Conservation (phyloP, 1,140 invertebrate species). For the Chlorops oryzae region DNA sequence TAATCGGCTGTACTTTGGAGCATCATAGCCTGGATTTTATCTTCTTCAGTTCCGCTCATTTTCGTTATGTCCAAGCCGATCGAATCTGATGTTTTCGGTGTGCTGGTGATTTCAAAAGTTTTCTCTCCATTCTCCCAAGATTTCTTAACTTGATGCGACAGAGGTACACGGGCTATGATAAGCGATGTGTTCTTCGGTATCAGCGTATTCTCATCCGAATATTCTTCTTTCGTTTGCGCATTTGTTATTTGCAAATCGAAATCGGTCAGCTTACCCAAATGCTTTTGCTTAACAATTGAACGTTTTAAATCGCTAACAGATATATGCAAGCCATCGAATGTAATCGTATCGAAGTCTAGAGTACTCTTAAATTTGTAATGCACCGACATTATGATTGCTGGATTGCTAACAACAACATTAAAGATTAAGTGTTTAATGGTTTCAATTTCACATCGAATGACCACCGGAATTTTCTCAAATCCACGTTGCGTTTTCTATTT, state of each 20-base stretch:
- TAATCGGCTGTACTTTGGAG: slow-evolving; percentile 93
- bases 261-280: slow-evolving; percentile 86
- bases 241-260: slow-evolving; percentile 95
- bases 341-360: slow-evolving; percentile 89
- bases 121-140: no score
- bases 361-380: slow-evolving; percentile 98
- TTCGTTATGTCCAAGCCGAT: slow-evolving; percentile 81
- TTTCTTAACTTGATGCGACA: slow-evolving; percentile 67
- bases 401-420: no score
- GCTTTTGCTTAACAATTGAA: slow-evolving; percentile 90
- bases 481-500: no score
- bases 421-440: no score
- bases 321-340: slow-evolving; percentile 94
- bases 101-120: slow-evolving; percentile 20
- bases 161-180: slow-evolving; percentile 86
- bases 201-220: slow-evolving; percentile 79
- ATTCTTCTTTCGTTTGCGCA: slow-evolving; percentile 96
- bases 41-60: slow-evolving; percentile 89
- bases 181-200: slow-evolving; percentile 97
- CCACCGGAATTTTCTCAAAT: no score
- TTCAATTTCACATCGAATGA: no score
- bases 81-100: slow-evolving; percentile 17
- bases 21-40: slow-evolving; percentile 97
- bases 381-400: slow-evolving; percentile 94
- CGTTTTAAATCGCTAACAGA: slow-evolving; percentile 91